A percentile compares a stretch with the other conserved stretches of the same genome.
Evolutionary conservation across 1,140 invertebrate genomes (phyloP).

Genomic region (Phymorhynchus buccinoides): DNA sequence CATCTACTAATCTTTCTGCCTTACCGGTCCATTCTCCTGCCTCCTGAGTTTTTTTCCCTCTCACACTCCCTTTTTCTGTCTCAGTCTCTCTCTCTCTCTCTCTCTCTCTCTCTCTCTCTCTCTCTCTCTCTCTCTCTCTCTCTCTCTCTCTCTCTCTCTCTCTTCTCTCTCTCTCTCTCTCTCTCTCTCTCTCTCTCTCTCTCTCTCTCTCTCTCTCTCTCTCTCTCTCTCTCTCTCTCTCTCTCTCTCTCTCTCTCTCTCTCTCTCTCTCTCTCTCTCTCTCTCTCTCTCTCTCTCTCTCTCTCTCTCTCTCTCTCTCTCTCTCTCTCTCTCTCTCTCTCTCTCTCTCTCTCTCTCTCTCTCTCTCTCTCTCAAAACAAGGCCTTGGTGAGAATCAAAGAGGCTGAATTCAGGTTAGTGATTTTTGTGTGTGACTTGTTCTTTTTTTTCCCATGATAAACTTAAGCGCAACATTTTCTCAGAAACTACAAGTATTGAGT

Average conservation of each 20-base stretch:
- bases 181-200: not conserved
- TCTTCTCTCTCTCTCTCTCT: conserved; percentile 24
- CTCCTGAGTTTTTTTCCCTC: not conserved
- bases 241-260: not conserved
- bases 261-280: not conserved
- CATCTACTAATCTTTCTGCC: too few species aligned
- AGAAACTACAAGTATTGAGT: too few species aligned
- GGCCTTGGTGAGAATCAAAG: too few species aligned
- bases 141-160: conserved; percentile 27
- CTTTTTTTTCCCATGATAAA: too few species aligned
- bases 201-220: conserved; percentile 2
- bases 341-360: not conserved
- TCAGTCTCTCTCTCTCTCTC: not conserved
- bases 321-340: not conserved
- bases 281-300: not conserved
- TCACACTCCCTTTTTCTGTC: not conserved
- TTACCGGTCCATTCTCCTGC: too few species aligned
- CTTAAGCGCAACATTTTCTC: too few species aligned
- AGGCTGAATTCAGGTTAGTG: too few species aligned
- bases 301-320: not conserved
- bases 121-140: conserved; percentile 24
- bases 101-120: not conserved
- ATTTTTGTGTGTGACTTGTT: too few species aligned
- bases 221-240: not conserved
- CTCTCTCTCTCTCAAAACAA: not conserved